phyloP scores from a whole-genome alignment of 2,797 vertebrate species.

The Pangasius djambal region DNA sequence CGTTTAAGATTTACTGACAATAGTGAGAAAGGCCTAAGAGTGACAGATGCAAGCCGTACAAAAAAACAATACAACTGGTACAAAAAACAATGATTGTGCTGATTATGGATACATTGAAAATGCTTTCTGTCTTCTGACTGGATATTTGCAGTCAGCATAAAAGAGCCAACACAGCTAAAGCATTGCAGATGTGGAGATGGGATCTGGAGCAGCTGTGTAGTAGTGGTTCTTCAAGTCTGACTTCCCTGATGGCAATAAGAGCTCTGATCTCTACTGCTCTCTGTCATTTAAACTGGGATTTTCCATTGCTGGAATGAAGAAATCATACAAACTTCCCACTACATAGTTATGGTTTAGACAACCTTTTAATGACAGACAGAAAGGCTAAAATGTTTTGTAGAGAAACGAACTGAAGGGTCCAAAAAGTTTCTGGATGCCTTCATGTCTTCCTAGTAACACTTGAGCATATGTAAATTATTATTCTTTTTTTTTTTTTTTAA shows the following conservation, averaged over 20 bases:
- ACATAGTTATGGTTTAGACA: constrained; percentile 13
- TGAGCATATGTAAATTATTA: background rate
- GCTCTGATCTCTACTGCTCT: constrained; percentile 1
- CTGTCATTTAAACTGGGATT: constrained; percentile 25
- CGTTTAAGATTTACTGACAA: background rate
- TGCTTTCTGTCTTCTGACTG: background rate
- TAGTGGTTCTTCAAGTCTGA: background rate
- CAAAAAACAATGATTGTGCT: background rate
- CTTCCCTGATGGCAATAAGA: constrained; percentile 4
- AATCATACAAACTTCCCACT: background rate
- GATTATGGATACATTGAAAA: background rate
- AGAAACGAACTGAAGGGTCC: background rate
- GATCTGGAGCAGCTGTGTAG: background rate
- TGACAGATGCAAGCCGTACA: background rate
- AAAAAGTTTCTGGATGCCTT: background rate
- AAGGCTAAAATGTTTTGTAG: background rate
- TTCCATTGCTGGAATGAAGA: constrained; percentile 7
- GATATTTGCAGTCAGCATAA: background rate
- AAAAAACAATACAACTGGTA: background rate
- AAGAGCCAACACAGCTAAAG: background rate
- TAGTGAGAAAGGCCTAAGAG: background rate
- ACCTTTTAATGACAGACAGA: background rate
- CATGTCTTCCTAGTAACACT: background rate
- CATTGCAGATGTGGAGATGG: constrained; percentile 16
- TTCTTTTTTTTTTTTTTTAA: background rate